These are phyloP conservation scores for Leguminivora glycinivorella DNA, from an alignment of 1,140 invertebrate genomes.

Conservation along the genomic window DNA sequence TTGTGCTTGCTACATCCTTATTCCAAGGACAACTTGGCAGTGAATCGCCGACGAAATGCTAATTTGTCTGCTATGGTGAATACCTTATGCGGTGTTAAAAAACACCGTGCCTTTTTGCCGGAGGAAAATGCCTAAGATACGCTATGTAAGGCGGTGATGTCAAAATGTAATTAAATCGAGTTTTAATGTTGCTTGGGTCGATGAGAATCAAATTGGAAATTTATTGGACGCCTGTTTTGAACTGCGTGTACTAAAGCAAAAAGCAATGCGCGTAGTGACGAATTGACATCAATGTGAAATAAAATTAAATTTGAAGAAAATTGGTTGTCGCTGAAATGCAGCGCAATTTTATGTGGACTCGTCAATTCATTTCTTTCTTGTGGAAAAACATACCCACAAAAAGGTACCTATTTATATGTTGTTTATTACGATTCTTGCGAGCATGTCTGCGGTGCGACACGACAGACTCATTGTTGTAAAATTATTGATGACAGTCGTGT, in stretches of 20 bases:
- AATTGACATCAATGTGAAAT: not conserved
- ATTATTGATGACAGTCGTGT: not conserved
- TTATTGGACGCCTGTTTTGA: too few species aligned
- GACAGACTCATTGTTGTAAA: not conserved
- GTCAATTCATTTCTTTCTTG: not conserved
- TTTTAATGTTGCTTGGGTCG: constrained; percentile 27
- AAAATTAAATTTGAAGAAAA: not conserved
- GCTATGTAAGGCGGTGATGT: constrained; percentile 30
- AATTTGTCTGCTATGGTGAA: constrained; percentile 66
- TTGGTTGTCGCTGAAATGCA: not conserved
- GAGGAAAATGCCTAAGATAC: constrained; percentile 48
- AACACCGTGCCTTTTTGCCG: constrained; percentile 40
- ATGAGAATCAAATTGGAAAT: too few species aligned
- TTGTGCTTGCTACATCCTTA: constrained; percentile 64
- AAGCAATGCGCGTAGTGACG: not conserved
- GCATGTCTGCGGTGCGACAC: not conserved
- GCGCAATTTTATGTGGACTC: not conserved
- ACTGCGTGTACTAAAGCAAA: not conserved
- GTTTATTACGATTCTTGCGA: constrained; percentile 3
- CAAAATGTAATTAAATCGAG: constrained; percentile 29
- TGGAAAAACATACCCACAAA: not conserved
- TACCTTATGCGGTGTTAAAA: constrained; percentile 59
- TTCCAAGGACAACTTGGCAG: constrained; percentile 65
- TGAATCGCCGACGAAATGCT: constrained; percentile 64
- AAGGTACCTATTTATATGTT: not conserved